phyloP scores from a whole-genome alignment of 2,113 vertebrate species.

The Myrmecobius fasciatus region DNA sequence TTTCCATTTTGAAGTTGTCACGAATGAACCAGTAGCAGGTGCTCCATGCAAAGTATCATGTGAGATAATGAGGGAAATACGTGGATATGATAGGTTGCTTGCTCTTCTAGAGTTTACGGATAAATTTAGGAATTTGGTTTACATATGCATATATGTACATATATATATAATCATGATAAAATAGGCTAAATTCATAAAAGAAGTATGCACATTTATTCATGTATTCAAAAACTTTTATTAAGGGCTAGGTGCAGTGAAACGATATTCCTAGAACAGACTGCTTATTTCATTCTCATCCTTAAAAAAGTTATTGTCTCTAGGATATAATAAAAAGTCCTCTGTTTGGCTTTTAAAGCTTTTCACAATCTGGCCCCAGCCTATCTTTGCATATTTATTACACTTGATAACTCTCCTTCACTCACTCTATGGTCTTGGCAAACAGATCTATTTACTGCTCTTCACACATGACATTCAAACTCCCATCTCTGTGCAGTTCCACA shows the following conservation, averaged over 20 bases:
- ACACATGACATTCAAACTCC: neutral
- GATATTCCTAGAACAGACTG: neutral
- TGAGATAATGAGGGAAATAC: neutral
- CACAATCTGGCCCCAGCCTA: neutral
- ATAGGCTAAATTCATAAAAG: neutral
- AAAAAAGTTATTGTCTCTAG: slow-evolving; percentile 15
- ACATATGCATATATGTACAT: too few species aligned
- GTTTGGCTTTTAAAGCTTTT: neutral
- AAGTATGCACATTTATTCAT: neutral
- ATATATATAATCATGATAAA: neutral
- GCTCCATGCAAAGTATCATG: neutral
- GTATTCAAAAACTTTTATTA: neutral
- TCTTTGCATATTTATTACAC: slow-evolving; percentile 34
- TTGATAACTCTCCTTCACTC: slow-evolving; percentile 31
- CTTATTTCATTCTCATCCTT: neutral
- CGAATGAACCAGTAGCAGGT: neutral
- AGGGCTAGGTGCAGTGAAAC: neutral
- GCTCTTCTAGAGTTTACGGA: neutral
- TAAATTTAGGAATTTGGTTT: neutral
- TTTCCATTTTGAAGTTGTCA: neutral
- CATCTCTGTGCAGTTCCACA: neutral
- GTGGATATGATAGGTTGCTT: neutral
- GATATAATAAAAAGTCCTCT: neutral
- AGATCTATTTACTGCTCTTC: neutral
- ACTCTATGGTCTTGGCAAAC: neutral